Base-by-base conservation (phyloP, 2,113 vertebrate species). In the Coptodon rendalli region DNA sequence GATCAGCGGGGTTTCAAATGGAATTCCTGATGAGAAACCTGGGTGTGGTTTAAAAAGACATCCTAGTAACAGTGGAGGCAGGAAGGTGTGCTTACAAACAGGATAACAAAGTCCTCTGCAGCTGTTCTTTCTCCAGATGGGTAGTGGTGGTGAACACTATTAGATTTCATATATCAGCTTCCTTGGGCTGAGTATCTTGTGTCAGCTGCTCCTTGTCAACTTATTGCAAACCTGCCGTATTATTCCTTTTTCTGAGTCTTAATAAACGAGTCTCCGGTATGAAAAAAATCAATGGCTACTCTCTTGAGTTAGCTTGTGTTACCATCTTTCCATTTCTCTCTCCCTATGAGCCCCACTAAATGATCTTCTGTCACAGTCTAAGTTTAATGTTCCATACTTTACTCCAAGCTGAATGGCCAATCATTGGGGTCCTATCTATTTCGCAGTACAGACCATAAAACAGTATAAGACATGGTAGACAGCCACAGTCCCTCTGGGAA, bases 1-100 rank as follows among this genome's bases (percentile, higher is more conserved):
- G 71, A 88, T 85, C 91, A 88, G 91, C 85, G 2, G 87, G 93
- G 89, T 90, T 89, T 90, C 90, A 80, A 90, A 61, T 80, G 78
- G 59, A 91, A 91, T 82, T 52, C 89, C 34, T 56, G 53, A 79
- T 66, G 36, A 87, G 79, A 50, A 87, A 14, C 19, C n/a, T 61
- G 90, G 93, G 89, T 88, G 93, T 87, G 92, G 94, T 90, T 91
- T 82, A 5, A 76, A 89, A 84, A 91, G 81, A 88, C 84, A 90
- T 89, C 89, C 89, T 91, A 81, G 29, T 87, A 81, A 45, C 52
- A 31, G 76, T 11, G 61, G 9, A 84, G 38, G 87, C 85, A 89
- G 87, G 85, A 89, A 90, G 84, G 83, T 87, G 73, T 54, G 40
- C 85, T 90, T 19, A 38, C 86, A 89, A 85, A 78, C 78, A 80